Percentiles rank a stretch among this genome's conserved stretches.
Evolutionary conservation across 2,797 vertebrate genomes (phyloP).

Genomic region (Carcharodon carcharias): DNA sequence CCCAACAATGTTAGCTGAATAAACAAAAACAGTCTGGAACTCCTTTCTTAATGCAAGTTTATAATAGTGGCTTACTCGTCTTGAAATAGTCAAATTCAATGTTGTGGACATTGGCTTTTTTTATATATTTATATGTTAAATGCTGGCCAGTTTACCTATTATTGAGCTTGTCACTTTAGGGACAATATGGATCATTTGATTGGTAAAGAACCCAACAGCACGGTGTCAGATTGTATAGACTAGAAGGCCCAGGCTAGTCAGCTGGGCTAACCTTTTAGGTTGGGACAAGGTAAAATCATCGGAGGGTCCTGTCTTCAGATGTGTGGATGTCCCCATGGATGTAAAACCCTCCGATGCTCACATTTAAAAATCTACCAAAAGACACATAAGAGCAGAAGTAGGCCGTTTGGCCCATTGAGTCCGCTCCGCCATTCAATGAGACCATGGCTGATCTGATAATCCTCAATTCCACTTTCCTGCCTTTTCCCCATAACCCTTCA

Average conservation of each 20-base stretch:
- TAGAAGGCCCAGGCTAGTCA: neutral
- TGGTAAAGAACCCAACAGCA: neutral
- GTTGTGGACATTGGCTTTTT: neutral
- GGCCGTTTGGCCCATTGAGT: too few relatives aligned
- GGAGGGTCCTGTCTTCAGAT: neutral
- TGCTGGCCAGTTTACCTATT: neutral
- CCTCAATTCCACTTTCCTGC: too few relatives aligned
- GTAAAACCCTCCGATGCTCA: neutral
- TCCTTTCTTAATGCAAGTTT: neutral
- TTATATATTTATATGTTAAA: too few relatives aligned
- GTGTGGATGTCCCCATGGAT: neutral
- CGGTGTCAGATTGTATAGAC: too few relatives aligned
- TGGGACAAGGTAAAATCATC: neutral
- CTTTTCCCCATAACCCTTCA: too few relatives aligned
- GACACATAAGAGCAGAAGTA: too few relatives aligned
- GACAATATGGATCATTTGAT: neutral
- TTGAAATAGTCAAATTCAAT: neutral
- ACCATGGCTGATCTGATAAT: too few relatives aligned
- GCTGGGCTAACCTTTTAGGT: neutral
- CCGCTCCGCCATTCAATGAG: too few relatives aligned
- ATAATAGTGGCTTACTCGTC: neutral
- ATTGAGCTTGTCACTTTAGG: neutral
- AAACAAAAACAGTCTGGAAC: neutral
- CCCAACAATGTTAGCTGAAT: neutral
- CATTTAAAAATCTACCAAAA: neutral